Evolutionary conservation across 92 coral and sea anemone species (phyloP).

Genomic region (Porites evermanni): DNA sequence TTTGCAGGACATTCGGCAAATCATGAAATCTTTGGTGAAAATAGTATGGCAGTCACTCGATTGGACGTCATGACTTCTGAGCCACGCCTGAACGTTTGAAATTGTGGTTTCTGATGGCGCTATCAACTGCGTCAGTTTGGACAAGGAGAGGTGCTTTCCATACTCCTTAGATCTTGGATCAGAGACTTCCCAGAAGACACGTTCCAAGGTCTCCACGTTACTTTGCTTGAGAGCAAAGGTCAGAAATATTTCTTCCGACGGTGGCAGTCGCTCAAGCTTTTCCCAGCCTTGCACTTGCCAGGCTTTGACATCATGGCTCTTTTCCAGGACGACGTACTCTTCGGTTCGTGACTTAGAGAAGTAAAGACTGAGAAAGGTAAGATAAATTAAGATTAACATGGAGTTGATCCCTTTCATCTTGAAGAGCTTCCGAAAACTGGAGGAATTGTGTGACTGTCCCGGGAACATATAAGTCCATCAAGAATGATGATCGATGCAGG

Average conservation of each 20-base stretch:
- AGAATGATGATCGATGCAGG: no score
- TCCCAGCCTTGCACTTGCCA: constrained; percentile 92
- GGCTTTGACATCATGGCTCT: constrained; percentile 74
- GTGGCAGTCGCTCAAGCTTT: constrained; percentile 67
- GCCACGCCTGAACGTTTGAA: constrained; percentile 71
- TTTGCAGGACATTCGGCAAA: constrained; percentile 77
- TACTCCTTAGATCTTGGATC: constrained; percentile 79
- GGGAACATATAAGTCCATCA: not conserved
- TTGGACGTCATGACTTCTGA: constrained; percentile 61
- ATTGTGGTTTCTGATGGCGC: constrained; percentile 77
- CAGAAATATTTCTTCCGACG: constrained; percentile 66
- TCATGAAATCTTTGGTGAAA: constrained; percentile 82
- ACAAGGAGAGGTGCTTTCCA: constrained; percentile 80
- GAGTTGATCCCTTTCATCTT: not conserved
- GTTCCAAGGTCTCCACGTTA: constrained; percentile 77
- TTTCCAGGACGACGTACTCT: constrained; percentile 60
- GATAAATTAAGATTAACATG: not conserved
- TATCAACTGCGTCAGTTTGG: constrained; percentile 67
- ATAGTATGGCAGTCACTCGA: constrained; percentile 62
- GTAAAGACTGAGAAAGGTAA: constrained; percentile 2
- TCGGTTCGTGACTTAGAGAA: not conserved
- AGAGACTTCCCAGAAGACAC: constrained; percentile 90
- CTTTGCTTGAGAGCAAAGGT: constrained; percentile 96
- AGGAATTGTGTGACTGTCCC: constrained; percentile 25
- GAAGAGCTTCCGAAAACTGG: not conserved